Conservation (phyloP, 2,113 vertebrate species). For the Laticauda colubrina region DNA sequence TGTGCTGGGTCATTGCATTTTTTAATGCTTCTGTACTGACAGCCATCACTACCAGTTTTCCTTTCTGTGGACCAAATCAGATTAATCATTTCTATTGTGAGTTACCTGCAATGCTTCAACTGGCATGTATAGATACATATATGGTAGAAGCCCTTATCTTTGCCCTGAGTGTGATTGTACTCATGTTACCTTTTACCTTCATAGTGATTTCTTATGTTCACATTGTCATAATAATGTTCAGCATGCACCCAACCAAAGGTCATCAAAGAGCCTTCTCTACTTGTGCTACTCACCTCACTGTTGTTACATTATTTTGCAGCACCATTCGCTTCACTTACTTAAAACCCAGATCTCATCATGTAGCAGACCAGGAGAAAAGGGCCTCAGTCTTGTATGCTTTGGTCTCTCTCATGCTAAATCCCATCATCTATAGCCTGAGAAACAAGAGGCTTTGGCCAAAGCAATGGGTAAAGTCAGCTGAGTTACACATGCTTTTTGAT, state of each 20-base stretch:
- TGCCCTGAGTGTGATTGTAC: not conserved
- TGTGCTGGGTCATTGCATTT: not conserved
- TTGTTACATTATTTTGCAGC: not conserved
- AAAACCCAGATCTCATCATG: not conserved
- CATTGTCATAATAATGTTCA: not conserved
- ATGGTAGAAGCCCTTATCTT: not conserved
- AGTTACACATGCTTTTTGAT: not conserved
- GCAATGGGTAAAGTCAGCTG: not conserved
- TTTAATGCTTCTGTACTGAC: not conserved
- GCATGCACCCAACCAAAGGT: not conserved
- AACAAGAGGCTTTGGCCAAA: not conserved
- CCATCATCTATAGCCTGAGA: not conserved
- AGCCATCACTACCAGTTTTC: not conserved
- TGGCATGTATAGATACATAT: not conserved
- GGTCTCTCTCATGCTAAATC: not conserved
- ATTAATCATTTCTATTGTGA: not conserved
- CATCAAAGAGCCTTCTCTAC: not conserved
- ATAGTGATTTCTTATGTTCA: not conserved
- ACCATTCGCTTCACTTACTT: not conserved
- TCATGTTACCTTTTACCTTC: not conserved
- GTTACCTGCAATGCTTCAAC: not conserved
- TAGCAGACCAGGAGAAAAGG: not conserved
- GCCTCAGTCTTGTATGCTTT: not conserved
- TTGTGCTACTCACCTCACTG: not conserved
- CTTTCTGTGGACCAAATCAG: not conserved